Evolutionary conservation across 2,888 invertebrate genomes (phyloP).

Genomic region (Drosophila subsilvestris): DNA sequence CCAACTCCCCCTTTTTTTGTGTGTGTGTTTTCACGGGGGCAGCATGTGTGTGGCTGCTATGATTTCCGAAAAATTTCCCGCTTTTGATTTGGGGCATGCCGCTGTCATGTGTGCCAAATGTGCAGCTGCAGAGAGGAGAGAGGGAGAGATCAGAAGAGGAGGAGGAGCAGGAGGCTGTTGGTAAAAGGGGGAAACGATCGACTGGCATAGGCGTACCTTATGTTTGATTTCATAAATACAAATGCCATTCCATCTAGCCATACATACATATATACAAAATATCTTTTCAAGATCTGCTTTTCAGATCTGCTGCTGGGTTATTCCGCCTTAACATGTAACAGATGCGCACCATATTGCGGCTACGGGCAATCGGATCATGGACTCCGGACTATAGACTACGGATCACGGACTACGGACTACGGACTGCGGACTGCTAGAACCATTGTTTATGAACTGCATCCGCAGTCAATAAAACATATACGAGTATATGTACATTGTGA

Average conservation of each 20-base stretch:
- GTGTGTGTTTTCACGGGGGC: background rate
- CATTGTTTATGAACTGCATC: slow-evolving; percentile 80
- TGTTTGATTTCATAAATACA: slow-evolving; percentile 78
- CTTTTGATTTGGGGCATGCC: slow-evolving; percentile 63
- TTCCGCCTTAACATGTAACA: slow-evolving; percentile 78
- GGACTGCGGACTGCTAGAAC: slow-evolving; percentile 17
- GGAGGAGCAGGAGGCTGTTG: background rate
- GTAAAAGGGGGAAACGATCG: slow-evolving; percentile 47
- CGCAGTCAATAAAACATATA: slow-evolving; percentile 79
- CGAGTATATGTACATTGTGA: too few species aligned
- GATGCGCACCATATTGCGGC: slow-evolving; percentile 80
- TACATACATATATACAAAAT: slow-evolving; percentile 26
- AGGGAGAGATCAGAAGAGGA: slow-evolving; percentile 17
- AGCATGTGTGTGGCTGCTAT: background rate
- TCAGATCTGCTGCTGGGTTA: slow-evolving; percentile 37
- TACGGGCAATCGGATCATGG: slow-evolving; percentile 23
- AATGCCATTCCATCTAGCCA: slow-evolving; percentile 37
- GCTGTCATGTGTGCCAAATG: slow-evolving; percentile 77
- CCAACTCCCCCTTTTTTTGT: slow-evolving; percentile 6
- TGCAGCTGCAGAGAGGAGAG: slow-evolving; percentile 52
- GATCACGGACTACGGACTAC: slow-evolving; percentile 15
- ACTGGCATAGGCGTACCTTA: slow-evolving; percentile 57
- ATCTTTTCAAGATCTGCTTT: slow-evolving; percentile 28
- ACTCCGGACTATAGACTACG: slow-evolving; percentile 24
- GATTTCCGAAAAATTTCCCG: slow-evolving; percentile 18